Evolutionary conservation across 2,888 invertebrate genomes (phyloP).

Genomic region (Abrostola tripartita): DNA sequence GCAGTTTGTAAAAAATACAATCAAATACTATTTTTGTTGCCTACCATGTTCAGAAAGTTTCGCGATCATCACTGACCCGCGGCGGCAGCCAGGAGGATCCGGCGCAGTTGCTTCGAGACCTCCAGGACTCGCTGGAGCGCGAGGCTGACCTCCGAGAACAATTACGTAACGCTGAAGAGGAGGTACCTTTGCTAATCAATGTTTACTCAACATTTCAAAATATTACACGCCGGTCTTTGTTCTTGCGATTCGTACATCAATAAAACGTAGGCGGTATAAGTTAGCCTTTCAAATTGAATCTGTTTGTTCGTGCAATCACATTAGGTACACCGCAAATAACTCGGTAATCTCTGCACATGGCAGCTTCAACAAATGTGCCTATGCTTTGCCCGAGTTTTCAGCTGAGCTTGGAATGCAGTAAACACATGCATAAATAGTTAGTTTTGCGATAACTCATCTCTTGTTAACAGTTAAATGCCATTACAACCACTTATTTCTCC

Average conservation of each 20-base stretch:
- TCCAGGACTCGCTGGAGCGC: constrained; percentile 97
- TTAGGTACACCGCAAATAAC: constrained; percentile 31
- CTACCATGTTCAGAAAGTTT: constrained; percentile 85
- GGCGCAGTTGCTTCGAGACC: constrained; percentile 93
- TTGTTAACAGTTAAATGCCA: constrained; percentile 62
- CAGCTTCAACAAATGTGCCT: constrained; percentile 21
- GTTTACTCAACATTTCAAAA: not conserved
- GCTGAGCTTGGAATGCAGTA: constrained; percentile 44
- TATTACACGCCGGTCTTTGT: constrained; percentile 9
- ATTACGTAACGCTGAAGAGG: constrained; percentile 96
- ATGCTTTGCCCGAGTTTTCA: constrained; percentile 26
- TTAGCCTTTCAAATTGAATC: constrained; percentile 9
- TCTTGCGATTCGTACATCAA: constrained; percentile 11
- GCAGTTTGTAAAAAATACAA: too few relatives aligned
- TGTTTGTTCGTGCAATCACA: constrained; percentile 15
- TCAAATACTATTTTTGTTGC: not conserved
- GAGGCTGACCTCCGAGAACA: constrained; percentile 98
- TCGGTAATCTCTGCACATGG: constrained; percentile 22
- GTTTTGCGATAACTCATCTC: constrained; percentile 57
- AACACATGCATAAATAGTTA: constrained; percentile 46
- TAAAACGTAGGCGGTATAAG: constrained; percentile 7
- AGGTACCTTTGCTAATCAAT: constrained; percentile 87
- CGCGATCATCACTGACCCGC: constrained; percentile 92
- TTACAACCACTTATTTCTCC: constrained; percentile 59
- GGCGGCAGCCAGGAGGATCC: constrained; percentile 95